Evolutionary conservation across 2,113 vertebrate species (phyloP), one percentile per base, ranked within the genome.

Genomic region (Xenotilapia caudafasciata): DNA sequence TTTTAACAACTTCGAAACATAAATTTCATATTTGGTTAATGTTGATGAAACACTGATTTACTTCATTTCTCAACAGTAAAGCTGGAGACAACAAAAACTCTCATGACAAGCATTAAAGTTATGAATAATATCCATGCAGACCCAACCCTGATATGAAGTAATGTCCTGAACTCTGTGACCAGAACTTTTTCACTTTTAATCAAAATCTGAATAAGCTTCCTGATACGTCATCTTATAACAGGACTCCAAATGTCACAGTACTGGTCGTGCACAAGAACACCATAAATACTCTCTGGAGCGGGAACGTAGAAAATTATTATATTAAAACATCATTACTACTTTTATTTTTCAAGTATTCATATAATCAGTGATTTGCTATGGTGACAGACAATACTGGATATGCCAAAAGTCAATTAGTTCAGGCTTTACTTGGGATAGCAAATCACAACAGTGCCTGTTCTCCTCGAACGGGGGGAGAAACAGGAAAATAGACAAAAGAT

Each of bases 111-210:
- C 55, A 28, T 83, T 65, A 13, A 38, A 19, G 54, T 38, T 79
- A 4, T 31, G 82, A 5, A 28, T n/a, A 31, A 82, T 70, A 68
- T 70, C 40, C 15, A 53, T 53, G 17, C 38, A 42, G 80, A 83
- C 89, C 86, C 83, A 89, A 35, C 89, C 86, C 75, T 33, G 12
- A 3, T 42, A 85, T 94, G 90, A 94, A 83, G 82, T 84, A 51
- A 91, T 75, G 58, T 33, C 6, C 62, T 89, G 86, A 90, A 86
- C 86, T 82, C 83, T 3, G 1, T 79, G 79, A 83, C 86, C 87
- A 47, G 21, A 54, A 65, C 11, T 45, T 60, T 19, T 75, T 75
- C 0, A 2, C 42, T 75, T 75, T 75, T 28, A 47, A 75, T 47
- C 42, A 75, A 75, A 75, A 73, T 5, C 15, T n/a, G 15, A 15